Percentiles rank a stretch among this genome's conserved stretches.
Conservation (phyloP, 1,140 invertebrate species). For the Olivierus martensii region DNA sequence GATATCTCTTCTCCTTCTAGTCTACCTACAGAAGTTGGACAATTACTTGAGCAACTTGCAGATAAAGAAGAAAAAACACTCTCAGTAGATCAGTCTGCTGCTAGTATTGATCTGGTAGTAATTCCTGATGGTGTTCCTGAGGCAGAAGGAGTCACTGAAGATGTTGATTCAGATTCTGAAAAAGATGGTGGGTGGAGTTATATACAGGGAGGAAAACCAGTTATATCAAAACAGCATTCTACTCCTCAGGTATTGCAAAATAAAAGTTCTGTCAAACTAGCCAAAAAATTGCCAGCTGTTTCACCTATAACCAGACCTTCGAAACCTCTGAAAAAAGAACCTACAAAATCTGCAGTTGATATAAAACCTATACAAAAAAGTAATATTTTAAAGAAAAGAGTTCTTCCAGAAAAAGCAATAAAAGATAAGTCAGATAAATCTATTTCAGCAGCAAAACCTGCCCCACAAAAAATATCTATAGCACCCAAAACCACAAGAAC, state of each 20-base stretch:
- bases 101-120: slow-evolving; percentile 1
- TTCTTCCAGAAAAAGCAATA: background rate
- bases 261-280: background rate
- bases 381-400: background rate
- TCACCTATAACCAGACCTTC: background rate
- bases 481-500: background rate
- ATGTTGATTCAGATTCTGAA: slow-evolving; percentile 18
- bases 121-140: slow-evolving; percentile 15
- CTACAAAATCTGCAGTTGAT: background rate
- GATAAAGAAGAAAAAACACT: too few species aligned
- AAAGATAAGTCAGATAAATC: background rate
- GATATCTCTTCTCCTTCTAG: too few species aligned
- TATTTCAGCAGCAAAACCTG: background rate
- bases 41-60: too few species aligned
- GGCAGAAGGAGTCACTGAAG: slow-evolving; percentile 18
- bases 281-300: background rate
- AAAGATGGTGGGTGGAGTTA: slow-evolving; percentile 19
- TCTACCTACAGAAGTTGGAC: too few species aligned
- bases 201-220: slow-evolving; percentile 4
- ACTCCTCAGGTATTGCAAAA: background rate
- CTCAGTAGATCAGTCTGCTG: too few species aligned
- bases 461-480: background rate
- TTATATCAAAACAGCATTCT: background rate
- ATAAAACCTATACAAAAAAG: background rate
- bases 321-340: background rate